Base-by-base conservation (phyloP, 2,797 vertebrate species). In the Odontamblyopus lacepedii region DNA sequence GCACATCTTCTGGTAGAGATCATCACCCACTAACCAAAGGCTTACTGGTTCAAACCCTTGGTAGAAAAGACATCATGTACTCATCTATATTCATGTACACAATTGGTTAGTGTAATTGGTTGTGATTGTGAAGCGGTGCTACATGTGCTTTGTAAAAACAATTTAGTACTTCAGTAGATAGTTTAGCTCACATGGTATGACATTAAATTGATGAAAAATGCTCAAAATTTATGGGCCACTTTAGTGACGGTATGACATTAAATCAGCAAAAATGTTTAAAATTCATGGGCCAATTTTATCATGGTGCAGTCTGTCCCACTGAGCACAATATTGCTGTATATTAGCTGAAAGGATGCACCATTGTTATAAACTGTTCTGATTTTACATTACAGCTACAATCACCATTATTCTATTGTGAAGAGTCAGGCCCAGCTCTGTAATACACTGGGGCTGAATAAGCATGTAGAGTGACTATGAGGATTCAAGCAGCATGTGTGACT, bases 391-490 rank as follows among this genome's bases (percentile, higher is more conserved):
- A n/a, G 19, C n/a, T 59, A 59, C 12, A 15, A 16, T 48, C 16
- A 48, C 3, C 44, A 48, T 15, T 48, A 15, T 15, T 3, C 44
- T 48, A 48, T 13, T 13, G 12, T 44, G 41, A 44, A 44, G 41
- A 44, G 11, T 41, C 7, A 11, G 41, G 12, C 12, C 12, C 41
- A 44, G 44, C 12, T 4, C 44, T 48, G 44, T 48, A 48, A 44
- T 15, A 15, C 12, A 15, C 26, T 60, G 57, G 23, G 6, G 26
- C 8, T 59, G 26, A 5, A 29, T 23, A 59, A 59, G 12, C 6
- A 38, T 62, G 60, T 75, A 81, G 64, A 85, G 69, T 84, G 76
- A 83, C 77, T 70, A 63, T 19, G 69, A 81, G 55, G 67, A 81
- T 68, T 82, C 57, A 67, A 59, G 78, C 67, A 26, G 2, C 56